Percentiles rank a stretch among this genome's conserved stretches.
phyloP scores from a whole-genome alignment of 2,888 invertebrate species.

The Punctoribates punctum region DNA sequence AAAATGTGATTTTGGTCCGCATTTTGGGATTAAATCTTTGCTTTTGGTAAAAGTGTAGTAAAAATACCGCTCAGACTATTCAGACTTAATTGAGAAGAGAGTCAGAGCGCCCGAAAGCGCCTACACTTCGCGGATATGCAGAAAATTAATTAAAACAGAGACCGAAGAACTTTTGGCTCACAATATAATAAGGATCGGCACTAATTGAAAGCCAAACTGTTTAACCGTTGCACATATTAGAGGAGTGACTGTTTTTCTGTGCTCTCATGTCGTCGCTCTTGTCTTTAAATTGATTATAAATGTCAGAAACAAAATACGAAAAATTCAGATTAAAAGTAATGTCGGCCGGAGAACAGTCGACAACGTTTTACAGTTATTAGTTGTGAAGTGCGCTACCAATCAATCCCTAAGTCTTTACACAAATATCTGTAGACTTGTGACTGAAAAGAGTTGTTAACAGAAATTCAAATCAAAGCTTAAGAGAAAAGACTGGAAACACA shows the following conservation, averaged over 20 bases:
- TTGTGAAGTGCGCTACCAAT: background rate
- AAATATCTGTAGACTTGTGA: background rate
- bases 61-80: background rate
- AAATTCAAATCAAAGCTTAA: slow-evolving; percentile 6
- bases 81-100: slow-evolving; percentile 4
- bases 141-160: slow-evolving; percentile 29
- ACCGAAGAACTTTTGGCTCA: slow-evolving; percentile 8
- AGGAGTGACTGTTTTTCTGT: background rate
- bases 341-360: background rate
- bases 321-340: background rate
- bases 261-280: background rate
- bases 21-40: background rate
- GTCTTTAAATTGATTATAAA: slow-evolving; percentile 28
- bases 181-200: slow-evolving; percentile 13
- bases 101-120: slow-evolving; percentile 13
- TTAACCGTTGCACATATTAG: background rate
- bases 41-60: background rate
- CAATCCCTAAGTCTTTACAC: background rate
- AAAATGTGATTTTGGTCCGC: background rate
- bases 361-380: background rate
- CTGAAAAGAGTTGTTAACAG: background rate
- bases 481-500: background rate
- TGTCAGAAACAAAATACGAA: background rate
- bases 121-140: slow-evolving; percentile 14
- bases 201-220: slow-evolving; percentile 21